Base-by-base conservation (phyloP, 2,113 vertebrate genomes). In the Leucoraja erinaceus region DNA sequence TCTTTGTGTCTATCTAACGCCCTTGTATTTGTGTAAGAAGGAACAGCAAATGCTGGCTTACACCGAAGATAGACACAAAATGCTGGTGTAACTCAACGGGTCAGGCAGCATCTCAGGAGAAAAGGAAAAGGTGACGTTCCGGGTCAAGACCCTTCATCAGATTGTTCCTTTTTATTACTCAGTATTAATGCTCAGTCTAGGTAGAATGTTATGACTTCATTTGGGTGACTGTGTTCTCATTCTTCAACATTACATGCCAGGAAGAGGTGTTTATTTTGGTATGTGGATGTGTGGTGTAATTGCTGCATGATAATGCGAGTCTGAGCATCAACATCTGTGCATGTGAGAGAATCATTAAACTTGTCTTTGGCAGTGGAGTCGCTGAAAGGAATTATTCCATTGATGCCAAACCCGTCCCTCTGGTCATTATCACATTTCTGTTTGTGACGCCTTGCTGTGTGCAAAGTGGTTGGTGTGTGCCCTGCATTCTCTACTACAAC, bases 331-430 rank as follows among this genome's bases (percentile, higher is more conserved):
- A 61, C 25, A n/a, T 84, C 59, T 84, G 81, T 84, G 59, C 16
- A 88, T 61, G 83, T 88, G 83, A n/a, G 59, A 88, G 61, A 88
- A 66, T 88, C 83, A 63, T 88, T 88, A 88, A 88, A 88, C 61
- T 61, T 84, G 81, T 63, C 56, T 18, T 88, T 31, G 59, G 83
- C 83, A 31, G 5, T 12, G 31, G 61, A 88, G 59, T 63, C 63
- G 83, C 28, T 14, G 31, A 63, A 63, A 63, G 83, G 28, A 88
- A 88, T 63, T 63, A 14, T 88, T n/a, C 28, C 59, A 63, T 8
- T 31, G 83, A 88, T 88, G 28, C 11, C 28, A 86, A 31, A 28
- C 83, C 22, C 33, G 12, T 63, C 56, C 83, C 59, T n/a, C 83
- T 86, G 83, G 83, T 63, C 83, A 86, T 86, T 63, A 86, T 31